phyloP scores from a whole-genome alignment of 2,113 vertebrate genomes.

The Hyperoodon ampullatus region DNA sequence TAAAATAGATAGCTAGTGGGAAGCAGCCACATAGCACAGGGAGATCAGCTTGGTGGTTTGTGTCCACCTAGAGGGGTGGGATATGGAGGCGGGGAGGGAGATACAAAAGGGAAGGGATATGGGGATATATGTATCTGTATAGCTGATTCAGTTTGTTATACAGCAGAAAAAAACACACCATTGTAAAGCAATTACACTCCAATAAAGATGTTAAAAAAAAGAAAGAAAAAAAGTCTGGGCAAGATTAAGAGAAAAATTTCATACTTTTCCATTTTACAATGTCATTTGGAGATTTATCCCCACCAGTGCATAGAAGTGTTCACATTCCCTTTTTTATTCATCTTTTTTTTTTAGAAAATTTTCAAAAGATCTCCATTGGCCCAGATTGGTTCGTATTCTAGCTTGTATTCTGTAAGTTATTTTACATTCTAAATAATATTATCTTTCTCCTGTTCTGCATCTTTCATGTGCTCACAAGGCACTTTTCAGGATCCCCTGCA shows the following conservation, averaged over 20 bases:
- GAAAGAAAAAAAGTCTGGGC: too few species aligned
- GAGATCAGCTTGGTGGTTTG: too few species aligned
- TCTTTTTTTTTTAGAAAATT: not conserved
- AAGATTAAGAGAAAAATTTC: not conserved
- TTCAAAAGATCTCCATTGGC: not conserved
- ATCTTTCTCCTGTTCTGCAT: not conserved
- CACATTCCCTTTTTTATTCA: not conserved
- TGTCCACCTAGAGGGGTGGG: too few species aligned
- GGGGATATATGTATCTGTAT: too few species aligned
- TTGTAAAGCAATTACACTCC: too few species aligned
- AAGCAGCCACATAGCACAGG: too few species aligned
- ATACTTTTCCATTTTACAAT: not conserved
- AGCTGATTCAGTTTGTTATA: too few species aligned
- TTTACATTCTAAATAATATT: slow-evolving; percentile 4
- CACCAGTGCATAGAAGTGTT: not conserved
- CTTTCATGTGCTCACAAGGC: not conserved
- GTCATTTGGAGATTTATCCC: not conserved
- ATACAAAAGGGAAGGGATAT: too few species aligned
- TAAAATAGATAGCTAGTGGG: too few species aligned
- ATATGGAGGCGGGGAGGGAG: too few species aligned
- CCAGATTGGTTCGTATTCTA: not conserved
- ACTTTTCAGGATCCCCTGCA: not conserved
- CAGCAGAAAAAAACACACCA: too few species aligned
- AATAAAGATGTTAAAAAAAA: too few species aligned
- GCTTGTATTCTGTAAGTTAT: not conserved